Base-by-base conservation (phyloP, 2,797 vertebrate genomes). In the Hylomyscus alleni region DNA sequence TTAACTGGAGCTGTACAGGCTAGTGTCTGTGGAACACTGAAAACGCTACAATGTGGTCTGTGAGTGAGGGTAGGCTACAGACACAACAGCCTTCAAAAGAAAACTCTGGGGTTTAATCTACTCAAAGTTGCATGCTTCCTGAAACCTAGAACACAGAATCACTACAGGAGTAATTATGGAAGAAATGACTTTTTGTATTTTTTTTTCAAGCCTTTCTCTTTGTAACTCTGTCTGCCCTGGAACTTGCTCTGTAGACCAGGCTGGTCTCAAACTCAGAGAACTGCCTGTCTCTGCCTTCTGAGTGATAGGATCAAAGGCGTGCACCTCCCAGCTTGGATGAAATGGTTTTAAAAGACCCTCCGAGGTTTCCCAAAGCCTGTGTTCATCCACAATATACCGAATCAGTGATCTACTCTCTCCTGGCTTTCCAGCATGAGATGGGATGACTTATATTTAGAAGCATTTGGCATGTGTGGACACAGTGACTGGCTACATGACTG, bases 401-500 rank as follows among this genome's bases (percentile, higher is more conserved):
- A 91, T 86, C 75, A 83, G 81, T 90, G 56, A 89, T 72, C 85
- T 58, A 67, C 81, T 95, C 50, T 72, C 83, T 92, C 58, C 58
- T 82, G 34, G 12, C 80, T 96, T 96, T 87, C 86, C 86, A 84
- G 89, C 90, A 65, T 73, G 77, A 26, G 67, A 94, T 15, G 29
- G 44, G 54, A 92, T 97, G 95, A 93, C 89, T 94, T 92, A 78
- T 29, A 88, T 97, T 90, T 94, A 73, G 95, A 97, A 96, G 37
- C 89, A 88, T 95, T 94, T 97, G 92, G 95, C 95, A 91, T 95
- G 90, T 69, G 85, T 95, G 92, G 86, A 91, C 80, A 90, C 73
- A 92, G 50, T 82, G 62, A 96, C 96, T 96, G 94, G 77, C 96
- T 96, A 62, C 93, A 96, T 95, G 96, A 96, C 95, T 97, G 91